Evolutionary conservation across 1,140 invertebrate species (phyloP), one percentile per base, ranked within the genome.

Genomic region (Trachymyrmex cornetzi): DNA sequence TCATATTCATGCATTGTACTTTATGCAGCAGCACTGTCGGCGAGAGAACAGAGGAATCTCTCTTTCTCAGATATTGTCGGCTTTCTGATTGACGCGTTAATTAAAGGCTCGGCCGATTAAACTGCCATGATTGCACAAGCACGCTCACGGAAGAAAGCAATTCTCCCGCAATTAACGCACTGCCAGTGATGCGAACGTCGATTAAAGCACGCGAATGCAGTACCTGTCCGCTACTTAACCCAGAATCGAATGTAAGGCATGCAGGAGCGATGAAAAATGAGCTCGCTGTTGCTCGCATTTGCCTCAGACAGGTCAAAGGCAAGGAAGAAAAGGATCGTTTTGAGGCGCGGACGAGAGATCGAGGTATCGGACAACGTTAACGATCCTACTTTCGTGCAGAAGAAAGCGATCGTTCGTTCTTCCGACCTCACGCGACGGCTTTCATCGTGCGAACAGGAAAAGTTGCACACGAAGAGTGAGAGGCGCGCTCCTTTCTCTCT

Each of bases 41-140:
- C 53, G 57, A 74, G 57, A 61, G 69, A 61, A 61, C 38, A 50
- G 80, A 84, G 14, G 55, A 61, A 59, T 48, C 53, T 71, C 34
- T 75, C 34, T 84, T 74, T 27, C 69, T 48, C 55, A 71, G 59
- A 79, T 44, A 44, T 44, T 64, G 75, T 57, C 82, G 82, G 82
- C 59, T 66, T 77, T 79, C 74, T 77, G 75, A 85, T 79, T 77
- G 82, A 79, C 82, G 75, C 50, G 74, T 85, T 85, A 67, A 85
- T 85, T 85, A 85, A 85, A 85, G 59, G 22, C 75, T n/a, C 82
- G 61, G 24, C 74, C 74, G 82, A 85, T 85, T 67, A 67, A 79
- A 79, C 63, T 74, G 61, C 63, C 59, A 64, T 85, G 59, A 85
- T 79, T 85, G 72, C 80, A 61, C 55, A 75, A 71, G 55, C 34